Evolutionary conservation across 2,888 invertebrate genomes (phyloP).

Genomic region (Nephrotoma guestfalica): DNA sequence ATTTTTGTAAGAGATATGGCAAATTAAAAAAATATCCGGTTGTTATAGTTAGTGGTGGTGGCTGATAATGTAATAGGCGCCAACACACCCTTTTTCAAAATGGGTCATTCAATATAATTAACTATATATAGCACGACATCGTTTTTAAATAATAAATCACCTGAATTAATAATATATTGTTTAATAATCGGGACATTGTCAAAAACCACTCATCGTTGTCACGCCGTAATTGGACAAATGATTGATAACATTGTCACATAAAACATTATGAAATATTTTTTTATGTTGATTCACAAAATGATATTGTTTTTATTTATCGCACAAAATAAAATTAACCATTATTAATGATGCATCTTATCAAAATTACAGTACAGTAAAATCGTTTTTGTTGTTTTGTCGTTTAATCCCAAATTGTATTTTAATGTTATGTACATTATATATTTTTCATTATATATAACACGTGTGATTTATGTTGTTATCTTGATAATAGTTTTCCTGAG

Average conservation of each 20-base stretch:
- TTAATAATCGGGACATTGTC: neutral
- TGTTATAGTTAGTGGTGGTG: too few species aligned
- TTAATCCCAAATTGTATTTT: neutral
- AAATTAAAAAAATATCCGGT: too few species aligned
- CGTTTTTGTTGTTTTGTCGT: neutral
- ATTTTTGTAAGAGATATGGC: too few species aligned
- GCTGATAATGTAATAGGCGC: too few species aligned
- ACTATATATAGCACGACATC: neutral
- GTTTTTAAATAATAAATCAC: neutral
- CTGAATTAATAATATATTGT: neutral
- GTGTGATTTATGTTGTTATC: neutral
- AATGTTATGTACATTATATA: neutral
- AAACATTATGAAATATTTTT: neutral
- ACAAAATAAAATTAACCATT: neutral
- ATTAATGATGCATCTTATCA: neutral
- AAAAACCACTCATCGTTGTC: neutral
- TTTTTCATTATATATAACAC: neutral
- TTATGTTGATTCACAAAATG: neutral
- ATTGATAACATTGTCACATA: neutral
- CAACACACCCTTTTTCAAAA: neutral
- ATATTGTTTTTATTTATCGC: neutral
- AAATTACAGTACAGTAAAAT: neutral
- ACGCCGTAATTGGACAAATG: neutral
- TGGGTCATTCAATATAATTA: neutral
- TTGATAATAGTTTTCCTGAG: neutral